A percentile compares a stretch with the other conserved stretches of the same genome.
Evolutionary conservation across 2,888 invertebrate species (phyloP).

Genomic region (Epiblema foenella): DNA sequence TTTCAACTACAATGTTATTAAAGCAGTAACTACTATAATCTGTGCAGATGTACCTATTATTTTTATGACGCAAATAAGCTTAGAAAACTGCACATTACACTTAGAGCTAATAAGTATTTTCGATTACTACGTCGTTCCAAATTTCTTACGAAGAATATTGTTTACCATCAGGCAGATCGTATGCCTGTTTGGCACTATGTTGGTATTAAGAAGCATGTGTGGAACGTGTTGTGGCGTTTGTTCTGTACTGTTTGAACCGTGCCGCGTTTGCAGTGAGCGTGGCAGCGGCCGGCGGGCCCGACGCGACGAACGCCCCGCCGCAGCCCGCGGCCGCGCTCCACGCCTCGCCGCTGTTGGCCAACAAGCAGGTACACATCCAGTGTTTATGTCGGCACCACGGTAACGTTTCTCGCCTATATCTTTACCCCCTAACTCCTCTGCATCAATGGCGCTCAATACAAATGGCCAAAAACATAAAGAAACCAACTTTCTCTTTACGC

Average conservation of each 20-base stretch:
- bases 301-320: constrained; percentile 68
- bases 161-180: no score
- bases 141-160: no score
- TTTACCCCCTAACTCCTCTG: neutral
- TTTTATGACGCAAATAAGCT: no score
- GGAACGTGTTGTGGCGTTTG: constrained; percentile 1
- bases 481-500: neutral
- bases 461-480: neutral
- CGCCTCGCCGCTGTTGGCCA: constrained; percentile 63
- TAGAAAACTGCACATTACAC: no score
- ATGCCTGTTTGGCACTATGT: no score
- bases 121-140: no score
- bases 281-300: constrained; percentile 73
- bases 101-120: no score
- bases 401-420: neutral
- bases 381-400: neutral
- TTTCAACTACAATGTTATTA: no score
- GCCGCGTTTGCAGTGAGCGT: constrained; percentile 65
- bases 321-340: constrained; percentile 50
- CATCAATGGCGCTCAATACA: neutral
- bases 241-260: neutral
- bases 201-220: no score
- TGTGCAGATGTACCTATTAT: no score
- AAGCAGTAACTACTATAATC: no score
- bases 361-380: constrained; percentile 66